Conservation (phyloP, 2,888 invertebrate genomes). For the Dasysyrphus tricinctus region DNA sequence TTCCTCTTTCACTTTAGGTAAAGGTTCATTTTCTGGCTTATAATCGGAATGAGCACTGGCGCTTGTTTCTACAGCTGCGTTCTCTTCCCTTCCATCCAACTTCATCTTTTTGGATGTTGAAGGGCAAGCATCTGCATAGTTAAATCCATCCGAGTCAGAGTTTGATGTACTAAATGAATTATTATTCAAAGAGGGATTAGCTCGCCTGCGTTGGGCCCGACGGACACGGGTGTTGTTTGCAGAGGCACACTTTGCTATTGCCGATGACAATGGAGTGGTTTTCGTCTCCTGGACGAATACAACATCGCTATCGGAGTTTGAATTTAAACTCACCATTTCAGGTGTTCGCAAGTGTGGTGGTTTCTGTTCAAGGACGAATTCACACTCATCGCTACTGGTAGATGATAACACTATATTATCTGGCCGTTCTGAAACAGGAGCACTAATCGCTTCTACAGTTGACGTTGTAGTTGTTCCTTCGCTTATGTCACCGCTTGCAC, state of each 20-base stretch:
- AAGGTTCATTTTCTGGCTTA: slow-evolving; percentile 35
- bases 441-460: slow-evolving; percentile 42
- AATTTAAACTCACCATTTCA: slow-evolving; percentile 82
- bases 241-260: slow-evolving; percentile 67
- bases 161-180: slow-evolving; percentile 74
- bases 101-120: slow-evolving; percentile 58
- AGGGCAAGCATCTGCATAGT: slow-evolving; percentile 17
- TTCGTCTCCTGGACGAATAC: slow-evolving; percentile 81
- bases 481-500: slow-evolving; percentile 52
- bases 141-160: slow-evolving; percentile 41
- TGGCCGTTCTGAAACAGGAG: slow-evolving; percentile 55
- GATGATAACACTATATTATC: slow-evolving; percentile 80
- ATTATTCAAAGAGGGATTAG: slow-evolving; percentile 45
- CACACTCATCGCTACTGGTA: slow-evolving; percentile 81
- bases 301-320: slow-evolving; percentile 82
- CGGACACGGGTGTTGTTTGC: slow-evolving; percentile 50
- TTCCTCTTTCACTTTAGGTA: slow-evolving; percentile 76
- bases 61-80: slow-evolving; percentile 24
- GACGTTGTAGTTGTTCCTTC: slow-evolving; percentile 63
- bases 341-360: slow-evolving; percentile 83
- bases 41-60: slow-evolving; percentile 17
- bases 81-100: slow-evolving; percentile 25
- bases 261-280: slow-evolving; percentile 45
- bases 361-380: slow-evolving; percentile 82
- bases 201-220: slow-evolving; percentile 52